These are phyloP conservation scores for Nautilus pompilius DNA, from an alignment of 1,140 invertebrate genomes.

Conservation along the genomic window DNA sequence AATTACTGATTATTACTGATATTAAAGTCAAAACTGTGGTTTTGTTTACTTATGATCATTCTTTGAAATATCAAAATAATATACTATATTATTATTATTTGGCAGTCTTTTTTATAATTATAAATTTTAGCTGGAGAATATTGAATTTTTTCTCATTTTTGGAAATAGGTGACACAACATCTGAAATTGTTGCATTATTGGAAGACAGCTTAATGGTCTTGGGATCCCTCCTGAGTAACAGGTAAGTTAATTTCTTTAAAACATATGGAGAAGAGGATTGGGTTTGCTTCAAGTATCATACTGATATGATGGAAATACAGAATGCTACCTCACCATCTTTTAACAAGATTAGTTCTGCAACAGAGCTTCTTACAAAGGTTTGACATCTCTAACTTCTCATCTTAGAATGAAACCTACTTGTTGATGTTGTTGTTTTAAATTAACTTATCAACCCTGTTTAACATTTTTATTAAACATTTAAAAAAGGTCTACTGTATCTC, in stretches of 20 bases:
- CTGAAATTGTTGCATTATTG: constrained; percentile 89
- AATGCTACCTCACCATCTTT: not conserved
- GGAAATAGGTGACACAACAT: constrained; percentile 55
- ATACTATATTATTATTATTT: not conserved
- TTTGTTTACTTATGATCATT: not conserved
- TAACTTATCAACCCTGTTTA: too few species aligned
- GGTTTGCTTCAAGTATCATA: too few species aligned
- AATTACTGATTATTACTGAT: too few species aligned
- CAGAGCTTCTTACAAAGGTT: too few species aligned
- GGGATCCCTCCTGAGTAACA: constrained; percentile 86
- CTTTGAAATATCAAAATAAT: not conserved
- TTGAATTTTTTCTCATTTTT: not conserved
- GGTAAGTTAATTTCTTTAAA: constrained; percentile 61
- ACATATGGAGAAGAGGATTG: too few species aligned
- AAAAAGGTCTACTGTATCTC: too few species aligned
- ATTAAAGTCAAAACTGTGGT: not conserved
- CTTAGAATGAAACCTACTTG: too few species aligned
- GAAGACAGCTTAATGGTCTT: constrained; percentile 96
- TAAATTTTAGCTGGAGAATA: too few species aligned
- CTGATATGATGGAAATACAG: not conserved
- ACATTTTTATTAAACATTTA: too few species aligned
- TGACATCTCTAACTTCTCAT: too few species aligned
- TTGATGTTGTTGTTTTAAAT: too few species aligned
- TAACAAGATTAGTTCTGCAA: too few species aligned
- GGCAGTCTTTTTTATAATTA: constrained; percentile 1